Evolutionary conservation across 2,888 invertebrate genomes (phyloP), one percentile per base, ranked within the genome.

Genomic region (Aquatica leii): DNA sequence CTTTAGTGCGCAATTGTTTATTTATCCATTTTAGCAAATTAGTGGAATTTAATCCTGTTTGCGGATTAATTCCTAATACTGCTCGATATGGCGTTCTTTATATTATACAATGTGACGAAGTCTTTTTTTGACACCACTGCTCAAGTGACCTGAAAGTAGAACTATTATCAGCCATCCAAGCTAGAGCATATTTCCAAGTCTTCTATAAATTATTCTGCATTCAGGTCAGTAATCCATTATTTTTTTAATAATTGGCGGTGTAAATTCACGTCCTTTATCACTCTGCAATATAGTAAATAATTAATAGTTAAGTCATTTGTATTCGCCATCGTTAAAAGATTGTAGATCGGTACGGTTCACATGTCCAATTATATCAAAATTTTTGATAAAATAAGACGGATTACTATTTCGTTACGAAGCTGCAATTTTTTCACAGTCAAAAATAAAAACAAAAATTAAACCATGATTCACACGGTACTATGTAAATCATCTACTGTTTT

Each of bases 181-280:
- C 24, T 4, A 2, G 24, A 24, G 2, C 24, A 24, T 24, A 24
- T 24, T 24, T 24, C 6, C 24, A 12, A 4, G 43, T 12, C 6
- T 40, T 4, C 40, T 12, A 12, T 40, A 12, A 40, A 43, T 5
- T 12, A 43, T 43, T 43, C 3, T 43, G 43, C 43, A 43, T 9
- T 43, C 43, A 15, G 9, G 15, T 14, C 43, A 43, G 18, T 43
- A 43, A 4, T 14, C 14, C 14, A 14, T 14, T 12, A 43, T 43
- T 43, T 15, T 12, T 40, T 40, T 12, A 8, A 40, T 40, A 8
- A 40, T 12, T 12, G 40, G n/a, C 5, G 40, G 6, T 8, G 40
- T 40, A 40, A 40, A 43, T 43, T 43, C 43, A 11, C 43, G 43
- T 9, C 15, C 43, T 5, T 43, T 43, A 18, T 43, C 9, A 43